Conservation (phyloP, 2,113 vertebrate genomes). For the Helogale parvula region DNA sequence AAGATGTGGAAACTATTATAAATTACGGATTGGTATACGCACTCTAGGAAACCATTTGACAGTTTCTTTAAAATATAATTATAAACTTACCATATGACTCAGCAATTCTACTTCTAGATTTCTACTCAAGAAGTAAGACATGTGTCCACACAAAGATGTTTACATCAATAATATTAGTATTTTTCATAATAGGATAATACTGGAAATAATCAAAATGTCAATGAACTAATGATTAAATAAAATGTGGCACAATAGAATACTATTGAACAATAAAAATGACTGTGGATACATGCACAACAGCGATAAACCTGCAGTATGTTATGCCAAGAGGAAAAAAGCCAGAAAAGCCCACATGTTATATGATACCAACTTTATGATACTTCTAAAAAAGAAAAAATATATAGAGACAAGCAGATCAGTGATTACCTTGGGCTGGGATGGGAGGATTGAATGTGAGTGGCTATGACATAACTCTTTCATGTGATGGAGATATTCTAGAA, state of each 20-base stretch:
- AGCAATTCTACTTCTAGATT: neutral
- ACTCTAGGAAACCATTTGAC: neutral
- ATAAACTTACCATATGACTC: neutral
- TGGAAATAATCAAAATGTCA: neutral
- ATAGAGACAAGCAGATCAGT: neutral
- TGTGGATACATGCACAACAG: neutral
- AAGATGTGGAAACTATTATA: neutral
- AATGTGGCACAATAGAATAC: neutral
- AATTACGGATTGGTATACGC: neutral
- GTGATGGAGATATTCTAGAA: neutral
- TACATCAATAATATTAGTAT: neutral
- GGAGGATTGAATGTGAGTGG: neutral
- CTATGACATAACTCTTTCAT: neutral
- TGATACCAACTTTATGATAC: neutral
- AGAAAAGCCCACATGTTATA: neutral
- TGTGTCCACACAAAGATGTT: neutral
- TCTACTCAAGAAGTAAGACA: neutral
- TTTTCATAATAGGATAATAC: neutral
- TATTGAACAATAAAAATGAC: conserved; percentile 19
- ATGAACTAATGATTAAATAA: neutral
- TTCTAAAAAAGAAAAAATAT: neutral
- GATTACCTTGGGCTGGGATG: neutral
- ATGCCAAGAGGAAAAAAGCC: neutral
- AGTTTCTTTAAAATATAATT: conserved; percentile 3
- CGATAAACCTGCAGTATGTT: neutral